Base-by-base conservation (phyloP, 2,113 vertebrate genomes). In the Smithornis capensis region DNA sequence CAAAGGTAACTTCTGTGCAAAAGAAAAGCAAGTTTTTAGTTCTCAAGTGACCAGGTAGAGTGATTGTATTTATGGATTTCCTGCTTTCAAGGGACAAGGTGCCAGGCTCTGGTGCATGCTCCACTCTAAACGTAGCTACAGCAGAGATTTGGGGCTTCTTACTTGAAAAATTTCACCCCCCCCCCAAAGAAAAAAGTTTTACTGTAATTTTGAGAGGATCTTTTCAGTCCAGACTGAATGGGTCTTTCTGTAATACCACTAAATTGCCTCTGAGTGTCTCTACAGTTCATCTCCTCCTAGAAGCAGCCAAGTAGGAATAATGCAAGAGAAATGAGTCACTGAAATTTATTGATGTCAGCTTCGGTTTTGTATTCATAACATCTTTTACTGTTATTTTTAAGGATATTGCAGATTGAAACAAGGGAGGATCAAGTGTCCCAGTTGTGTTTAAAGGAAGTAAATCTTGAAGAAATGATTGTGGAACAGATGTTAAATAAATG, bases 341-440 rank as follows among this genome's bases (percentile, higher is more conserved):
- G 80, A 94, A 96, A 97, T 97, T 97, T 98, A 97, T 97, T 96
- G 94, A 90, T 97, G 97, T 96, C 95, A 96, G 92, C 92, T 94
- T 95, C 91, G 89, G 81, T 93, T 95, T 94, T 94, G 95, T 95
- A 95, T 96, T 96, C 92, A 83, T 96, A 96, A 95, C 71, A 91
- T 97, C 93, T 97, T 96, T 94, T 93, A 91, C 91, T 97, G 95
- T 96, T 97, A 96, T 96, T 97, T 97, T 97, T 94, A 96, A 96
- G 91, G 93, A 91, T 97, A 96, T 96, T 97, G 78, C 94, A 94
- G 91, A 96, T 93, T 97, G 96, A 97, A 97, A 98, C 97, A 97
- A 94, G 92, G 91, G 94, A 95, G 95, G 96, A 97, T 96, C 97
- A 96, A 96, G 75, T 96, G 95, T 97, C 96, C 84, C 83, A 74